Percentiles rank a stretch among this genome's conserved stretches.
Conservation (phyloP, 1,140 invertebrate species). For the Eumaeus atala region DNA sequence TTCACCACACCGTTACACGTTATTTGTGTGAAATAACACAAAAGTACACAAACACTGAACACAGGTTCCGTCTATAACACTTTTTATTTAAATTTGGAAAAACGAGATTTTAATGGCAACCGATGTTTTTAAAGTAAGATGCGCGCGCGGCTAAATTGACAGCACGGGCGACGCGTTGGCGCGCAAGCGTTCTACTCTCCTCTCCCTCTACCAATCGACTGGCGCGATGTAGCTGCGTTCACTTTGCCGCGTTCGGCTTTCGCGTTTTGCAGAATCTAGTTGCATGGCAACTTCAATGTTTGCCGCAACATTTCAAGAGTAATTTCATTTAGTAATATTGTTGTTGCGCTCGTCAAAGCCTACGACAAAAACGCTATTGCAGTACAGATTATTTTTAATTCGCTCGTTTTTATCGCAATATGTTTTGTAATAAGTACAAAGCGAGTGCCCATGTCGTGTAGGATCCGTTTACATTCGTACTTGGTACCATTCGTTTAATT, state of each 20-base stretch:
- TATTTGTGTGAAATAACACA: slow-evolving; percentile 63
- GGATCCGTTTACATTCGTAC: too few species aligned
- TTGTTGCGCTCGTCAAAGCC: slow-evolving; percentile 3
- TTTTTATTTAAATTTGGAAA: slow-evolving; percentile 30
- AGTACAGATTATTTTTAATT: not conserved
- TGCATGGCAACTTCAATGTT: slow-evolving; percentile 1
- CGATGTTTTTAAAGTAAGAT: slow-evolving; percentile 29
- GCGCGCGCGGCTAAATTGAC: slow-evolving; percentile 46
- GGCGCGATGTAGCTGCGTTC: slow-evolving; percentile 22
- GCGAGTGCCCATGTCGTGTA: too few species aligned
- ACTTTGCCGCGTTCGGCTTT: slow-evolving; percentile 9
- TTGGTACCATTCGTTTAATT: too few species aligned
- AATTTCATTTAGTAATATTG: slow-evolving; percentile 7
- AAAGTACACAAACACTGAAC: slow-evolving; percentile 48
- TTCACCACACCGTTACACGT: slow-evolving; percentile 67
- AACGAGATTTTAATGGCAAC: slow-evolving; percentile 23
- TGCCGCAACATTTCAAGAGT: slow-evolving; percentile 5
- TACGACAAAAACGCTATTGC: slow-evolving; percentile 11
- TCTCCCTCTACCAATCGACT: slow-evolving; percentile 60
- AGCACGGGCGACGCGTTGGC: slow-evolving; percentile 15
- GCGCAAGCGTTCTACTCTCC: slow-evolving; percentile 55
- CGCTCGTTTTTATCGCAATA: too few species aligned
- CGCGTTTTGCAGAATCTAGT: slow-evolving; percentile 9
- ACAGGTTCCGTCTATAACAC: slow-evolving; percentile 33
- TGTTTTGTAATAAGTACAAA: too few species aligned